These are phyloP conservation scores for Lasioglossum pauxillum DNA, from an alignment of 2,888 invertebrate species.

Conservation along the genomic window DNA sequence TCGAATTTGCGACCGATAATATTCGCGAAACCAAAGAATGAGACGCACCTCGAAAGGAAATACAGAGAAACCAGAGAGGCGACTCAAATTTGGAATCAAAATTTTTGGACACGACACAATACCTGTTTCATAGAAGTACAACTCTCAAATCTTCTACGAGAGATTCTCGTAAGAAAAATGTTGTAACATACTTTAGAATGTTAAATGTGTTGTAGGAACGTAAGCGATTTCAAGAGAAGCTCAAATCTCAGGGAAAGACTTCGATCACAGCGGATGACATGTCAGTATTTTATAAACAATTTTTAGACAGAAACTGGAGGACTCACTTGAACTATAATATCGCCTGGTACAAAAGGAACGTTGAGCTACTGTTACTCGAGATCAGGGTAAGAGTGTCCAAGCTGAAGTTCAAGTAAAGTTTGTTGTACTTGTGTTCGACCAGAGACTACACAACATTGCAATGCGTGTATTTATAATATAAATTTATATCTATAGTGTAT, in stretches of 20 bases:
- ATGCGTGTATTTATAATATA: slow-evolving; percentile 21
- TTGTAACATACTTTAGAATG: slow-evolving; percentile 27
- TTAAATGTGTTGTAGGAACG: slow-evolving; percentile 82
- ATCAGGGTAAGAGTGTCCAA: slow-evolving; percentile 85
- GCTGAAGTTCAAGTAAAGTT: slow-evolving; percentile 72
- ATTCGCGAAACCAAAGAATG: slow-evolving; percentile 88
- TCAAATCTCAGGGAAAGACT: slow-evolving; percentile 83
- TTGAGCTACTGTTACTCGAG: slow-evolving; percentile 88
- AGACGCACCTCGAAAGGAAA: slow-evolving; percentile 88
- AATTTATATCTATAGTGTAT: slow-evolving; percentile 24
- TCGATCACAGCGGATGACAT: slow-evolving; percentile 92
- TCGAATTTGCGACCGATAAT: slow-evolving; percentile 92
- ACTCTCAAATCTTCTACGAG: neutral
- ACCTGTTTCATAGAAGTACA: slow-evolving; percentile 89
- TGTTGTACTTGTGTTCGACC: neutral
- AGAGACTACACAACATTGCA: neutral
- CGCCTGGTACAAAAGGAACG: slow-evolving; percentile 93
- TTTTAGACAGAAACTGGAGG: slow-evolving; percentile 93
- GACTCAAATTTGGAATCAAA: slow-evolving; percentile 93
- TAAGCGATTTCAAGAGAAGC: slow-evolving; percentile 80
- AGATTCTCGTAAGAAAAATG: neutral
- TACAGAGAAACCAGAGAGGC: slow-evolving; percentile 88
- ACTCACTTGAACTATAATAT: slow-evolving; percentile 91
- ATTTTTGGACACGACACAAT: slow-evolving; percentile 94
- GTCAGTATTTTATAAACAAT: slow-evolving; percentile 94